Conservation (phyloP, 2,113 vertebrate species). For the Lycaon pictus region DNA sequence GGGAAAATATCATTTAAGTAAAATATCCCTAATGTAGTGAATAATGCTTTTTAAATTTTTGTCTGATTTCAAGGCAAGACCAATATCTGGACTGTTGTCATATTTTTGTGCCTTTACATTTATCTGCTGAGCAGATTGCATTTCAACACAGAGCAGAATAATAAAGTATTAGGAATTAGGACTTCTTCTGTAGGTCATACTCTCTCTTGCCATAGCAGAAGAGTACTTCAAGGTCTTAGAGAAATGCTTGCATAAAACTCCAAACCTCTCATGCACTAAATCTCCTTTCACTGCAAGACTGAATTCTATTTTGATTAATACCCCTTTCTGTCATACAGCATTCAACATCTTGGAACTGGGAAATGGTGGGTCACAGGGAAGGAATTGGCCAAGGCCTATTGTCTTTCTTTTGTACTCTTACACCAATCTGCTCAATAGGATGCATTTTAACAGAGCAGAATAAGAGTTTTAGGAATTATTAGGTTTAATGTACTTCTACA, state of each 20-base stretch:
- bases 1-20: slow-evolving; percentile 16
- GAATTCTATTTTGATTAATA: slow-evolving; percentile 42
- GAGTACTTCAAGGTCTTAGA: slow-evolving; percentile 4
- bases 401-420: neutral
- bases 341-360: neutral
- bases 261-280: slow-evolving; percentile 25
- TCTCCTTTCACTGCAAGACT: neutral
- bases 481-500: neutral
- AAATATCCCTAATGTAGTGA: neutral
- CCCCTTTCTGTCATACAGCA: neutral
- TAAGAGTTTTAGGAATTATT: neutral
- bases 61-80: neutral
- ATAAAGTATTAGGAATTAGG: neutral
- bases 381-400: neutral
- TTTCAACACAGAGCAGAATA: neutral
- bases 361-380: neutral
- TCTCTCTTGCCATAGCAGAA: slow-evolving; percentile 18
- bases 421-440: neutral
- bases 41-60: slow-evolving; percentile 24
- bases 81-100: neutral
- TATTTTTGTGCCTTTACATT: neutral
- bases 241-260: slow-evolving; percentile 9
- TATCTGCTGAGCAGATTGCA: neutral
- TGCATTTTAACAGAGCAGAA: neutral
- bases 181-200: neutral